A percentile compares a stretch with the other conserved stretches of the same genome.
Evolutionary conservation across 2,113 vertebrate genomes (phyloP).

Genomic region (Chloroceryle aenea): DNA sequence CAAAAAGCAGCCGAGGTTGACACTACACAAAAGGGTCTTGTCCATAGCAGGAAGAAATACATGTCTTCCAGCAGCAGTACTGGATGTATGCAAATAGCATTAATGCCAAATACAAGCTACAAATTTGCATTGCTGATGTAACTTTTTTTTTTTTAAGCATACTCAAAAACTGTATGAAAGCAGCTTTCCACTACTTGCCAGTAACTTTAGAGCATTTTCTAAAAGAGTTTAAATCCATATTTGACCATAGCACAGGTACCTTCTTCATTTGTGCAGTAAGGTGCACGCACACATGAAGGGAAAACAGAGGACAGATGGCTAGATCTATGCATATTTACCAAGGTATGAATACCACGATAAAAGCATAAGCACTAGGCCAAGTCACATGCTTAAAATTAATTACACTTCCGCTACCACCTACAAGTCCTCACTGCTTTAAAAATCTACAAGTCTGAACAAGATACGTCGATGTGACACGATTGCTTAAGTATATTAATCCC

Average conservation of each 20-base stretch:
- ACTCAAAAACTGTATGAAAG: neutral
- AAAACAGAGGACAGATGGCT: slow-evolving; percentile 38
- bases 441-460: slow-evolving; percentile 58
- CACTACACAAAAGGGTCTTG: neutral
- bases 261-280: neutral
- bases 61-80: neutral
- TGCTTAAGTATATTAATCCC: slow-evolving; percentile 30
- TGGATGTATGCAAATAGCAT: neutral
- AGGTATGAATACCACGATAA: neutral
- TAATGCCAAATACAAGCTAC: neutral
- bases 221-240: neutral
- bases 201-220: neutral
- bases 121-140: neutral
- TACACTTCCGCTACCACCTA: slow-evolving; percentile 25
- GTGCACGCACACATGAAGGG: neutral
- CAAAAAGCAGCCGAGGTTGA: neutral
- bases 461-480: slow-evolving; percentile 16
- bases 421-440: slow-evolving; percentile 46
- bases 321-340: slow-evolving; percentile 1
- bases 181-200: neutral
- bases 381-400: slow-evolving; percentile 48
- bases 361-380: slow-evolving; percentile 1
- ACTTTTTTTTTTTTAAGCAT: neutral
- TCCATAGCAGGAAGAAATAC: neutral
- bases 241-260: neutral